phyloP scores from a whole-genome alignment of 2,888 invertebrate genomes.

The Ichneumoninae sp. region DNA sequence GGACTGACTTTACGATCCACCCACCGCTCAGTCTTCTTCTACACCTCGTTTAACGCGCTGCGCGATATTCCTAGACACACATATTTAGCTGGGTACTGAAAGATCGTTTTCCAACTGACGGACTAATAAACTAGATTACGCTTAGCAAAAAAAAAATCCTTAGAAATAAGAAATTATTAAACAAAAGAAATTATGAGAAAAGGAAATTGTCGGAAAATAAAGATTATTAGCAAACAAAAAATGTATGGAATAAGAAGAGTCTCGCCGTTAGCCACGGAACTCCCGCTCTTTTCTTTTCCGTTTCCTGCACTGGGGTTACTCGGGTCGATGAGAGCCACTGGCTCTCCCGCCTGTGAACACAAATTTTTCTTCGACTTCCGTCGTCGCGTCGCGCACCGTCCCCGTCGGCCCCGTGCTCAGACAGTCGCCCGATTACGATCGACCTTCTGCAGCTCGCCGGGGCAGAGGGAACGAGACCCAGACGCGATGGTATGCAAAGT shows the following conservation, averaged over 20 bases:
- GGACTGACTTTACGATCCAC: conserved; percentile 42
- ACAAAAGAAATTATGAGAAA: too few species aligned
- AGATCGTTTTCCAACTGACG: background rate
- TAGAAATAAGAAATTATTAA: too few species aligned
- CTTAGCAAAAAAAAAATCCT: too few species aligned
- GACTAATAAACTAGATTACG: background rate
- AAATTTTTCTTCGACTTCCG: conserved; percentile 48
- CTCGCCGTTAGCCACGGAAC: background rate
- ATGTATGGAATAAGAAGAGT: background rate
- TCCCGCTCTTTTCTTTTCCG: background rate
- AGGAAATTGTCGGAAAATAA: too few species aligned
- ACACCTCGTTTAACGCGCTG: background rate
- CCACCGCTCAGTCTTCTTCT: conserved; percentile 17
- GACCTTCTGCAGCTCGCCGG: conserved; percentile 57
- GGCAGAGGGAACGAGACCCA: conserved; percentile 20
- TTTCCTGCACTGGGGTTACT: background rate
- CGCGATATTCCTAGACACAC: background rate
- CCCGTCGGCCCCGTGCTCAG: conserved; percentile 52
- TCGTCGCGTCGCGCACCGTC: conserved; percentile 26
- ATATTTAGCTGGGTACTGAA: background rate
- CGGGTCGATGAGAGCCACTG: conserved; percentile 26
- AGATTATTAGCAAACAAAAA: too few species aligned
- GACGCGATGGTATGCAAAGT: conserved; percentile 47
- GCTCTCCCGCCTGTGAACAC: conserved; percentile 16
- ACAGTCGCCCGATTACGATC: conserved; percentile 61